Percentiles rank a stretch among this genome's conserved stretches.
These are phyloP conservation scores for Salvelinus sp. DNA, from an alignment of 2,113 vertebrate genomes.

Conservation along the genomic window DNA sequence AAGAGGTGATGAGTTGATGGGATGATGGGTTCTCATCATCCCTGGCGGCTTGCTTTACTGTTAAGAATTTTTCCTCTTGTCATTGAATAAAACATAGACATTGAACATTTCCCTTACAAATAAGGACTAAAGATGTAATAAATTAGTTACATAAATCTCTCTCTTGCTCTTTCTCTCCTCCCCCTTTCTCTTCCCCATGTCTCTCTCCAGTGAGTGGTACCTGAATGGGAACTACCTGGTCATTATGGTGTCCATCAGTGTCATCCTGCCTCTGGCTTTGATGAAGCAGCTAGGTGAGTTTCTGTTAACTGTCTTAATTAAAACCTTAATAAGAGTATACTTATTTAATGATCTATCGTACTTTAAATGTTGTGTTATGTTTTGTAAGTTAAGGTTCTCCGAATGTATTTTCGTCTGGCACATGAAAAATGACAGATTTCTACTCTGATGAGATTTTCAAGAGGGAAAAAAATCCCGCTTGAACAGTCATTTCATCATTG, in stretches of 20 bases:
- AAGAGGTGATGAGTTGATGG: too few species aligned
- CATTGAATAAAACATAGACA: too few species aligned
- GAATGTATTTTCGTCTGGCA: too few species aligned
- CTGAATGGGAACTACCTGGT: slow-evolving; percentile 88
- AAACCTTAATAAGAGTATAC: too few species aligned
- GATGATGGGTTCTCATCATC: too few species aligned
- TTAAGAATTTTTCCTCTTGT: neutral
- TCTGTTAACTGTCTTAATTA: neutral
- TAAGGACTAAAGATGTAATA: neutral
- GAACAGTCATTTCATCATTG: too few species aligned
- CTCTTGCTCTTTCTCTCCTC: neutral
- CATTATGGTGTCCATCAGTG: slow-evolving; percentile 80
- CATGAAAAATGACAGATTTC: too few species aligned
- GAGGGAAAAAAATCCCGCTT: too few species aligned
- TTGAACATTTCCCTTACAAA: neutral
- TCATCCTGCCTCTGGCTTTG: slow-evolving; percentile 93
- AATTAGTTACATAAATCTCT: neutral
- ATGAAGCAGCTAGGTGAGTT: slow-evolving; percentile 94
- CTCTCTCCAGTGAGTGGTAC: slow-evolving; percentile 83
- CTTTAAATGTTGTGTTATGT: too few species aligned
- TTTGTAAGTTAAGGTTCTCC: too few species aligned
- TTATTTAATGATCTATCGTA: too few species aligned
- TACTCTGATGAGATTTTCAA: too few species aligned
- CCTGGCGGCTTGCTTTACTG: neutral
- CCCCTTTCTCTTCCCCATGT: slow-evolving; percentile 27